phyloP scores from a whole-genome alignment of 2,797 vertebrate genomes.

The Semotilus atromaculatus region DNA sequence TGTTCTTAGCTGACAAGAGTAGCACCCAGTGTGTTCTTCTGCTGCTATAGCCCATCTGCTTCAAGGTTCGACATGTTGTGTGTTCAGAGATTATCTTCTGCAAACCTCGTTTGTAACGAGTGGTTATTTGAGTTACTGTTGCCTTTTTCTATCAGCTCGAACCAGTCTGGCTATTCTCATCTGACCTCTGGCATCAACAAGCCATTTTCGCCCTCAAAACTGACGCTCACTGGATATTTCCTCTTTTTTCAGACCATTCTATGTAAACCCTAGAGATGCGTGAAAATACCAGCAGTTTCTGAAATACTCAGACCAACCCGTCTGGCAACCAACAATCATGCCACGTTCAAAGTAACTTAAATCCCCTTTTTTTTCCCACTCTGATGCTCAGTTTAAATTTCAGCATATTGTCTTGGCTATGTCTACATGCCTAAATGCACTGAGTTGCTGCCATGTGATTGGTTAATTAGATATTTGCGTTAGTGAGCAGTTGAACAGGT shows the following conservation, averaged over 20 bases:
- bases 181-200: constrained; percentile 55
- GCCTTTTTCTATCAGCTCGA: constrained; percentile 28
- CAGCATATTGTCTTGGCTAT: too few relatives aligned
- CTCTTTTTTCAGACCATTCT: not conserved
- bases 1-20: too few relatives aligned
- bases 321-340: not conserved
- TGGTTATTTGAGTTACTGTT: not conserved
- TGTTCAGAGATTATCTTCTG: too few relatives aligned
- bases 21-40: not conserved
- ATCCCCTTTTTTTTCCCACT: too few relatives aligned
- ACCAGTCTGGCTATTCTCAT: constrained; percentile 51
- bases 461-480: too few relatives aligned
- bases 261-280: not conserved
- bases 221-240: not conserved
- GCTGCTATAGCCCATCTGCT: too few relatives aligned
- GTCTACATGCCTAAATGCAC: too few relatives aligned
- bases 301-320: not conserved
- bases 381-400: too few relatives aligned
- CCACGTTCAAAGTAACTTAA: too few relatives aligned
- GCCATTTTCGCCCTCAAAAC: constrained; percentile 44
- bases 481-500: not conserved
- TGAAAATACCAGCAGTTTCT: not conserved
- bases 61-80: not conserved
- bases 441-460: too few relatives aligned
- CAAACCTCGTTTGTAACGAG: not conserved